Base-by-base conservation (phyloP, 2,797 vertebrate species). In the Trematomus bernacchii region DNA sequence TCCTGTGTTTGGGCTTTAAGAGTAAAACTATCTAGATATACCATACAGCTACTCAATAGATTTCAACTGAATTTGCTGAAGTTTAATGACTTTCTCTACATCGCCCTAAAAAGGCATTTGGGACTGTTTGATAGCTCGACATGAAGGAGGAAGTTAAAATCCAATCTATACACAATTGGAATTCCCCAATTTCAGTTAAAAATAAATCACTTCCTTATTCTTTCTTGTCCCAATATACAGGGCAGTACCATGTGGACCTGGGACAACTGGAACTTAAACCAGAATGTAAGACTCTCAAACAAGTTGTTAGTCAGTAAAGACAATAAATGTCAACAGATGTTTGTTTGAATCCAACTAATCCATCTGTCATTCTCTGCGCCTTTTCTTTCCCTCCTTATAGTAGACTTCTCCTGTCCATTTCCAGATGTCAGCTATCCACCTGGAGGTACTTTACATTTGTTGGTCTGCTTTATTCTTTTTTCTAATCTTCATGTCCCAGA, bases 401-500 rank as follows among this genome's bases (percentile, higher is more conserved):
- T 85, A 74, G 94, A 96, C 73, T 90, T 93, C 73, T 85, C 92
- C 55, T 95, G 90, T 88, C 87, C 88, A 60, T 88, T 94, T 73
- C 88, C 93, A 64, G 94, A 96, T 66, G 74, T 89, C 72, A 88
- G 78, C 85, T 94, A 90, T 77, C 77, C 82, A 55, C 65, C 92
- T 47, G 84, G 79, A 95, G 95, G 94, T 95, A 86, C 11, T 21
- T 4, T 23, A 82, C 44, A 71, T 42, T 50, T 19, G 27, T 55
- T 9, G n/a, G 3, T 23, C 9, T 4, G 13, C 8, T 37, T 13
- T n/a, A 52, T 46, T 46, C 8, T 47, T 66, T 42, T 3, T 27
- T 2, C 8, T 6, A 43, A n/a, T 15, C 10, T 59, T 53, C 4
- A 40, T 15, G 6, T 16, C 3, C n/a, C 3, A 47, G 43, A 42